Percentiles rank a stretch among this genome's conserved stretches.
These are phyloP conservation scores for Colletes collaris DNA, from an alignment of 2,888 invertebrate species.

Conservation along the genomic window DNA sequence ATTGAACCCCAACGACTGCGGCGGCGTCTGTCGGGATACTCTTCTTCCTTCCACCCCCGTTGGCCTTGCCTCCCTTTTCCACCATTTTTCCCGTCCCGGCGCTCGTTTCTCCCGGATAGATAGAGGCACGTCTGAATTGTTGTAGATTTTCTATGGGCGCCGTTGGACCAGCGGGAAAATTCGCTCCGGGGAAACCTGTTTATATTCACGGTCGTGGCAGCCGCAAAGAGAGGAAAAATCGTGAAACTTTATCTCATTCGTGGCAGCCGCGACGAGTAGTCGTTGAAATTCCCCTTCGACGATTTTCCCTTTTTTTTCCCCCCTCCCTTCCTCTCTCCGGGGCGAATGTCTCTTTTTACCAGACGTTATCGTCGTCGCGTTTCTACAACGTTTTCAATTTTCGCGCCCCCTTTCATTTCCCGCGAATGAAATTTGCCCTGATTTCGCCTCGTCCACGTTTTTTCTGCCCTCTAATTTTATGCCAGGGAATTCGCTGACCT, in stretches of 20 bases:
- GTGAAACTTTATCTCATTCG: constrained; percentile 72
- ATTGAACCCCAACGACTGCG: constrained; percentile 68
- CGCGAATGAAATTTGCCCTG: not conserved
- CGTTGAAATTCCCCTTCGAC: constrained; percentile 41
- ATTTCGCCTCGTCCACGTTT: not conserved
- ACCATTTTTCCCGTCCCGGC: constrained; percentile 26
- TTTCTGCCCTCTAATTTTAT: constrained; percentile 7
- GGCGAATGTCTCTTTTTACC: not conserved
- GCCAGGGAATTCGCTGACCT: not conserved
- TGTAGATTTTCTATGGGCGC: constrained; percentile 77
- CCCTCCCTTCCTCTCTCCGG: not conserved
- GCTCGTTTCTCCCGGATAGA: constrained; percentile 54
- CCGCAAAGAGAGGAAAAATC: constrained; percentile 67
- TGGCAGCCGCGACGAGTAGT: constrained; percentile 41
- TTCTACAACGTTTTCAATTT: not conserved
- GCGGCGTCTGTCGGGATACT: constrained; percentile 25
- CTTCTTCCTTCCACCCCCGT: constrained; percentile 33
- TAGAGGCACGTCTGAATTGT: constrained; percentile 71
- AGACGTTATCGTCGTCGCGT: not conserved
- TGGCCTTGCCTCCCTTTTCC: not conserved
- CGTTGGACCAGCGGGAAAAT: constrained; percentile 49
- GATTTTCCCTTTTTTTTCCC: not conserved
- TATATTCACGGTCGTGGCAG: constrained; percentile 65
- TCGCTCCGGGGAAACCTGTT: constrained; percentile 70
- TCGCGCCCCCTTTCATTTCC: not conserved